These are phyloP conservation scores for Drymonia ruficornis DNA, from an alignment of 2,888 invertebrate species.

Conservation along the genomic window DNA sequence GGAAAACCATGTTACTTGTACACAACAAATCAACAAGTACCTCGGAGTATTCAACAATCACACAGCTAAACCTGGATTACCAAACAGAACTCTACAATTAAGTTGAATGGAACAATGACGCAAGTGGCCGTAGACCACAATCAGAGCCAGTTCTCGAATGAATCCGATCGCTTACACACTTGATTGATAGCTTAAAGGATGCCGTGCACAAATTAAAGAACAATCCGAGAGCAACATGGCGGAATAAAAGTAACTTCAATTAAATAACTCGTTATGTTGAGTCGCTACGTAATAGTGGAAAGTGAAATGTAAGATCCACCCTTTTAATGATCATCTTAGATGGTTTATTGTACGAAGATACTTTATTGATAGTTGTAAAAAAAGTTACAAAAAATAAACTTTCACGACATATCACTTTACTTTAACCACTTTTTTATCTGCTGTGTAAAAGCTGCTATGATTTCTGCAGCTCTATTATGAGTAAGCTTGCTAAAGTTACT, in stretches of 20 bases:
- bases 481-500: no score
- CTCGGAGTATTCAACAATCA: no score
- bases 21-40: no score
- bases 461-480: no score
- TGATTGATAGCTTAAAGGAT: constrained; percentile 76
- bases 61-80: background rate
- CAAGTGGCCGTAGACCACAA: constrained; percentile 29
- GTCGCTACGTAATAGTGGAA: constrained; percentile 17
- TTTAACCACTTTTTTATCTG: no score
- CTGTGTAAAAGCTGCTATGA: no score
- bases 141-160: constrained; percentile 34
- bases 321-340: background rate
- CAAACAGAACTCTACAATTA: constrained; percentile 28
- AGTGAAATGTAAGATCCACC: constrained; percentile 1
- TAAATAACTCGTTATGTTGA: constrained; percentile 50
- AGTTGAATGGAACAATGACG: constrained; percentile 32
- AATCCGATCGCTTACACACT: constrained; percentile 59
- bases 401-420: no score
- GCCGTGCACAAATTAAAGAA: constrained; percentile 71
- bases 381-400: no score
- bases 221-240: constrained; percentile 48
- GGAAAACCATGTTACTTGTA: no score
- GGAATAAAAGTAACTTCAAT: constrained; percentile 55
- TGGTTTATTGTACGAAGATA: no score
- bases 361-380: background rate